Percentiles rank a stretch among this genome's conserved stretches.
Evolutionary conservation across 2,113 vertebrate species (phyloP).

Genomic region (Emydura subglobosa): DNA sequence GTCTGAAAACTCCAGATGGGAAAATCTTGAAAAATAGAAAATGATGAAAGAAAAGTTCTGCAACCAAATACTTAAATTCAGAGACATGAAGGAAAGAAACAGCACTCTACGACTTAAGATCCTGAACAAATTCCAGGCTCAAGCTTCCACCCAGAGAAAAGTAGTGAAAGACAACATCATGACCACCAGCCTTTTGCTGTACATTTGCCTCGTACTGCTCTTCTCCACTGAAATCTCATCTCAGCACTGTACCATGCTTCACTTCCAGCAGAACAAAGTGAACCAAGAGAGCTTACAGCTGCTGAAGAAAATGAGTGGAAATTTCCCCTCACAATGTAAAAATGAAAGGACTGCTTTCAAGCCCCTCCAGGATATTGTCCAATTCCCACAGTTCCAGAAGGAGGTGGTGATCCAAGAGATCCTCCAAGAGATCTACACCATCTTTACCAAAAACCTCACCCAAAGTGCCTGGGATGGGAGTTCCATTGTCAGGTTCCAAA

Average conservation of each 20-base stretch:
- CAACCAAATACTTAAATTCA: not conserved
- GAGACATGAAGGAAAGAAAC: not conserved
- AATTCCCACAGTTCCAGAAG: not conserved
- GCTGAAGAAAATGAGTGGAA: not conserved
- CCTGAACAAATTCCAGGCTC: not conserved
- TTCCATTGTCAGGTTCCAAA: not conserved
- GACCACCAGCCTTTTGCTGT: not conserved
- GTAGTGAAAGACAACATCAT: not conserved
- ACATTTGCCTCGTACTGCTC: not conserved
- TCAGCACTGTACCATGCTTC: not conserved
- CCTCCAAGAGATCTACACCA: slow-evolving; percentile 44
- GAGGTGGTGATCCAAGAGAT: slow-evolving; percentile 32
- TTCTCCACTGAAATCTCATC: not conserved
- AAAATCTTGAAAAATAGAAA: not conserved
- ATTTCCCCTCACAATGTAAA: not conserved
- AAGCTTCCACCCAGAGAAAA: not conserved
- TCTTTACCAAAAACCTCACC: not conserved
- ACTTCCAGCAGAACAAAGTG: not conserved
- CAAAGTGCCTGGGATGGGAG: not conserved
- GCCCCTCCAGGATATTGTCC: not conserved
- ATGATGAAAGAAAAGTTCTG: not conserved
- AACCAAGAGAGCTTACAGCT: slow-evolving; percentile 10
- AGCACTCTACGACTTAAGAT: not conserved
- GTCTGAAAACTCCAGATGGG: not conserved
- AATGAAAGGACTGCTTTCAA: slow-evolving; percentile 28